A percentile compares a stretch with the other conserved stretches of the same genome.
These are phyloP conservation scores for Pipistrellus kuhlii DNA, from an alignment of 2,797 vertebrate genomes.

Conservation along the genomic window DNA sequence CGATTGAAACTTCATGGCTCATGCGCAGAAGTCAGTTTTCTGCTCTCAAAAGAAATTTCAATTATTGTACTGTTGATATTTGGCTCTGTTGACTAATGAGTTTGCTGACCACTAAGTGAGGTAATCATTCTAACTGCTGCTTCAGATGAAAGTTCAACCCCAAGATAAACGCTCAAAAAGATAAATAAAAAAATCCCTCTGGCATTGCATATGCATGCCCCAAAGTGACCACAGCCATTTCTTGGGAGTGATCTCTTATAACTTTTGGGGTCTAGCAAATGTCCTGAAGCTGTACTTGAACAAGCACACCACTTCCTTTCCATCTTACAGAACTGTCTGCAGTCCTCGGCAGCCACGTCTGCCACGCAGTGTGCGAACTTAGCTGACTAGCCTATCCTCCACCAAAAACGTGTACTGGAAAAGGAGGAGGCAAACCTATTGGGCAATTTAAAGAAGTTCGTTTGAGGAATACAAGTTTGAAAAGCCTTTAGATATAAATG, in stretches of 20 bases:
- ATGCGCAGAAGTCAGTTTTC: too few relatives aligned
- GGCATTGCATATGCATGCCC: fast-evolving
- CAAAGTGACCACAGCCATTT: neutral
- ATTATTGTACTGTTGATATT: too few relatives aligned
- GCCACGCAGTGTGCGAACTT: neutral
- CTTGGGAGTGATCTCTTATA: neutral
- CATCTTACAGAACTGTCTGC: neutral
- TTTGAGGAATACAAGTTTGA: neutral
- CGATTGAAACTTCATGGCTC: too few relatives aligned
- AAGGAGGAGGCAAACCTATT: neutral
- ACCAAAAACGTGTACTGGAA: neutral
- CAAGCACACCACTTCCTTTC: neutral
- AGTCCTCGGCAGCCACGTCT: neutral
- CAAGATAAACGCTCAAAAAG: neutral
- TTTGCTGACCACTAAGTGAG: too few relatives aligned
- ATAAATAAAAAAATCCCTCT: neutral
- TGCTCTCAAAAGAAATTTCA: too few relatives aligned
- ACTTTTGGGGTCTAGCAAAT: neutral
- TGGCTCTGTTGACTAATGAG: too few relatives aligned
- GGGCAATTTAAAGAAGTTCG: constrained; percentile 8
- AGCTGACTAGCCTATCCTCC: neutral
- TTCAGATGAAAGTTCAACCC: neutral
- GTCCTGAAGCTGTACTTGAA: constrained; percentile 38
- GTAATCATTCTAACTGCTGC: neutral
- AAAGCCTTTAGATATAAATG: constrained; percentile 25